These are phyloP conservation scores for Chondrilla cf. caribensis DNA, from an alignment of 37 sponge, comb jelly and placozoan genomes.

Conservation along the genomic window DNA sequence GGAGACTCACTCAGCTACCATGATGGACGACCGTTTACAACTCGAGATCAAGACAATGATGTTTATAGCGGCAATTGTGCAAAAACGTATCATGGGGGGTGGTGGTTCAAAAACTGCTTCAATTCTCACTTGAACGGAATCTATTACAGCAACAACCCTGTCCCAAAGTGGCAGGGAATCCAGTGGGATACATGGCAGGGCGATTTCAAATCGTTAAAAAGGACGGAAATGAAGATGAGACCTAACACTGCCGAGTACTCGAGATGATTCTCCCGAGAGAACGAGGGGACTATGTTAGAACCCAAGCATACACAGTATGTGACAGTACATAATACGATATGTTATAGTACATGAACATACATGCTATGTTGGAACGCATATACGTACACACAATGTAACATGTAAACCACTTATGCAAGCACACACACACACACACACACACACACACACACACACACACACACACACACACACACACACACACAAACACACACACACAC, in stretches of 20 bases:
- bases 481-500: constrained; percentile 10
- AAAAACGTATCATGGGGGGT: background rate
- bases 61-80: background rate
- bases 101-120: constrained; percentile 17
- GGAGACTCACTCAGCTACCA: constrained; percentile 10
- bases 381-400: background rate
- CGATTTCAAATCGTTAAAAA: background rate
- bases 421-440: constrained; percentile 14
- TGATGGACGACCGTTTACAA: constrained; percentile 7
- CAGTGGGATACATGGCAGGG: constrained; percentile 22
- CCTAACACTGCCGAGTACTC: background rate
- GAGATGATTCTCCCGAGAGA: too few species aligned
- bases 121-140: background rate
- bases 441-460: constrained; percentile 16
- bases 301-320: too few species aligned
- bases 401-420: background rate
- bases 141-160: background rate
- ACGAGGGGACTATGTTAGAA: too few species aligned
- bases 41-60: constrained; percentile 25
- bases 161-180: background rate
- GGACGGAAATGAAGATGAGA: constrained; percentile 3
- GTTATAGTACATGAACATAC: too few species aligned
- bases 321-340: too few species aligned
- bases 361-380: too few species aligned
- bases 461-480: constrained; percentile 16